Conservation (phyloP, 2,888 invertebrate genomes). For the Phaedon cochleariae region DNA sequence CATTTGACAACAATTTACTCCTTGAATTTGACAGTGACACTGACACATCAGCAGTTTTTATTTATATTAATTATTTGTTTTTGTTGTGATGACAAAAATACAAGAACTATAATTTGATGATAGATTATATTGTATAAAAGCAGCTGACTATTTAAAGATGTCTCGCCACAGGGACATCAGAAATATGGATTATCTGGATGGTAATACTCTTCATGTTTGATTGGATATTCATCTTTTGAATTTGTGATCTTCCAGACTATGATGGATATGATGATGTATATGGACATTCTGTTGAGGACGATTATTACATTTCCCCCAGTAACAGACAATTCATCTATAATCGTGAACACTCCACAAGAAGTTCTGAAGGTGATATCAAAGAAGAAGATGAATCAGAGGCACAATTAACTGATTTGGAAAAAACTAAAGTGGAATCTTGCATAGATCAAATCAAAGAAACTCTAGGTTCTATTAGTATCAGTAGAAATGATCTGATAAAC, state of each 20-base stretch:
- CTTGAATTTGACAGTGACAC: too few species aligned
- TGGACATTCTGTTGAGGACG: conserved; percentile 94
- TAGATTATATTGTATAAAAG: too few species aligned
- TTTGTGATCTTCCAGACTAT: conserved; percentile 71
- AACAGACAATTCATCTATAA: conserved; percentile 87
- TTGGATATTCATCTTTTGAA: conserved; percentile 14
- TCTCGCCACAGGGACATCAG: conserved; percentile 88
- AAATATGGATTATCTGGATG: conserved; percentile 84
- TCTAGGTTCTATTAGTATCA: conserved; percentile 74
- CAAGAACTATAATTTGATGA: too few species aligned
- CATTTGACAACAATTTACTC: too few species aligned
- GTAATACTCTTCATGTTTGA: conserved; percentile 57
- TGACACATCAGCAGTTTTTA: too few species aligned
- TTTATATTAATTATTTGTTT: too few species aligned
- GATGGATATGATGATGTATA: conserved; percentile 91
- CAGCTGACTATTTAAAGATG: too few species aligned
- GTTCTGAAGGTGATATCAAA: conserved; percentile 74
- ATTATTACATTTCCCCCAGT: conserved; percentile 88
- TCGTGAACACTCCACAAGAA: conserved; percentile 71
- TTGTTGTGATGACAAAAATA: too few species aligned
- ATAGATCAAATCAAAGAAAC: conserved; percentile 83
- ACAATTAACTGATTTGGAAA: conserved; percentile 69
- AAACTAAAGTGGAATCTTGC: conserved; percentile 81
- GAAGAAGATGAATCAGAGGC: conserved; percentile 70
- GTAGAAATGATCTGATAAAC: conserved; percentile 77